These are phyloP conservation scores for Notothenia coriiceps DNA, from an alignment of 2,113 vertebrate species.

Conservation along the genomic window DNA sequence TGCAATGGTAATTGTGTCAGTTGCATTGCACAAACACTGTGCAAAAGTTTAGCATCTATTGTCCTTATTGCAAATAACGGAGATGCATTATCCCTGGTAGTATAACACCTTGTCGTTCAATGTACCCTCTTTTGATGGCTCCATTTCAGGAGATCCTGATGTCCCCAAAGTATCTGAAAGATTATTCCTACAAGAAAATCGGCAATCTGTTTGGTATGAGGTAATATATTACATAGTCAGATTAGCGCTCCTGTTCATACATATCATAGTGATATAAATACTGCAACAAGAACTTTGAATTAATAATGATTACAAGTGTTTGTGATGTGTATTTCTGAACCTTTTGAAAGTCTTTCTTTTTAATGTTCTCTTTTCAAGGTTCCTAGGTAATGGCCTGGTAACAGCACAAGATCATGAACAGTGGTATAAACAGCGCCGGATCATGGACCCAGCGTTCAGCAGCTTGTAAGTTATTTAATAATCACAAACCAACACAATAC, in stretches of 20 bases:
- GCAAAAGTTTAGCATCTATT: neutral
- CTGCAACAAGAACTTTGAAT: neutral
- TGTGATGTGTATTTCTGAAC: neutral
- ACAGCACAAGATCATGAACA: conserved; percentile 85
- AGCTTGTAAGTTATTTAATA: conserved; percentile 81
- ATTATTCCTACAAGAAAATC: conserved; percentile 64
- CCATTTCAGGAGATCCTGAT: conserved; percentile 80
- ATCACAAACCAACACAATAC: neutral
- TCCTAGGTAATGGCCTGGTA: conserved; percentile 89
- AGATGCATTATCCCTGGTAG: too few relatives aligned
- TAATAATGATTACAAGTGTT: neutral
- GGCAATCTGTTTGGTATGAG: conserved; percentile 80
- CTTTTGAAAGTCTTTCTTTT: neutral
- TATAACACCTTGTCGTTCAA: neutral
- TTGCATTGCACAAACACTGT: neutral
- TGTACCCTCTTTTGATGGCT: neutral
- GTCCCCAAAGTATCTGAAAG: conserved; percentile 83
- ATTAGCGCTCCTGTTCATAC: neutral
- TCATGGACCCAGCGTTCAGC: conserved; percentile 93
- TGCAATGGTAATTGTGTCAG: neutral
- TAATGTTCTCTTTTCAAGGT: conserved; percentile 74
- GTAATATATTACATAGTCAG: conserved; percentile 33
- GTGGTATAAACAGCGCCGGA: conserved; percentile 91
- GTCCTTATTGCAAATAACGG: neutral
- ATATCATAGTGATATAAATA: neutral